Percentiles rank a stretch among this genome's conserved stretches.
Evolutionary conservation across 2,797 vertebrate genomes (phyloP).

Genomic region (Arnoldichthys spilopterus): DNA sequence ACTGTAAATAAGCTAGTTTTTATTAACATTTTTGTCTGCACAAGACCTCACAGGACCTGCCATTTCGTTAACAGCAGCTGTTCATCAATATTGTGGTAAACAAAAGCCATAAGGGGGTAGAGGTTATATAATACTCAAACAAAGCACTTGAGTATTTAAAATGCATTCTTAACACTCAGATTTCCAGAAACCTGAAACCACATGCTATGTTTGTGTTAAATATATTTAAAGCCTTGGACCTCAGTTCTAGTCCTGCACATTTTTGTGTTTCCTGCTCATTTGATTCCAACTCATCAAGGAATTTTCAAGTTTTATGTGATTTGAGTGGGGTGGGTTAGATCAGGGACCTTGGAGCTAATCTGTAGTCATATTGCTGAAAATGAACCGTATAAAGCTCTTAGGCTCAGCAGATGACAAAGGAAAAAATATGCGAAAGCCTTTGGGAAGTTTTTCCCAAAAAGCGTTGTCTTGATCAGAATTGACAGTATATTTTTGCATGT

Average conservation of each 20-base stretch:
- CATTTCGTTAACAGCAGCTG: constrained; percentile 48
- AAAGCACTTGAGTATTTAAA: constrained; percentile 26
- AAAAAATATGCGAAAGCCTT: not conserved
- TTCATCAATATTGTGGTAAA: constrained; percentile 42
- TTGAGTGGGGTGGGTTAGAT: not conserved
- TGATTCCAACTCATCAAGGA: not conserved
- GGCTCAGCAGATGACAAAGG: not conserved
- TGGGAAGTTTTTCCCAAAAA: not conserved
- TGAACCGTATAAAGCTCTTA: not conserved
- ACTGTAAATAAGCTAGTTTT: constrained; percentile 27
- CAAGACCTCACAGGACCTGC: constrained; percentile 45
- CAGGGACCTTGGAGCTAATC: not conserved
- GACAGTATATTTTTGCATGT: not conserved
- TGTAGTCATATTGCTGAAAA: not conserved
- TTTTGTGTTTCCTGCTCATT: not conserved
- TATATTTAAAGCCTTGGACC: not conserved
- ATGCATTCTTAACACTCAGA: constrained; percentile 4
- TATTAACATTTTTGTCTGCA: constrained; percentile 36
- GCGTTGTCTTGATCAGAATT: constrained; percentile 8
- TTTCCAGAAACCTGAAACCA: not conserved
- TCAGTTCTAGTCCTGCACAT: not conserved
- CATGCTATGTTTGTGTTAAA: constrained; percentile 8
- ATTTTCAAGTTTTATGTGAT: not conserved
- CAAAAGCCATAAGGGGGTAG: constrained; percentile 27
- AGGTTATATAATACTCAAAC: constrained; percentile 23